Conservation (phyloP, 2,888 invertebrate genomes). For the Cordylochernes scorpioides region DNA sequence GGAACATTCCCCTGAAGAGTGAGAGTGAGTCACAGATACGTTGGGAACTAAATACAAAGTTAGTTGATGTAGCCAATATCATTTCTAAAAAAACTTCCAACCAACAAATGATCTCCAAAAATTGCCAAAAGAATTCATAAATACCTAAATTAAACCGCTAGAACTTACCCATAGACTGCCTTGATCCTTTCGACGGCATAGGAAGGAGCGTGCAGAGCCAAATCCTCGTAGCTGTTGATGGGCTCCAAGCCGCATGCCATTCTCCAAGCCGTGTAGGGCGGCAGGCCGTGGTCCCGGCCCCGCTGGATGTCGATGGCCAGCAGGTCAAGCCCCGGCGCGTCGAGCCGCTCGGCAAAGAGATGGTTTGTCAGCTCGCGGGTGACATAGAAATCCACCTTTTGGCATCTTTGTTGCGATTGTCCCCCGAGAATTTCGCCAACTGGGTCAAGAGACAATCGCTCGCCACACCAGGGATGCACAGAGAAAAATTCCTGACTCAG, state of each 20-base stretch:
- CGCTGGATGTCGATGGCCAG: constrained; percentile 16
- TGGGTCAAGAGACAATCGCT: constrained; percentile 59
- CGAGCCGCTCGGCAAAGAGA: constrained; percentile 15
- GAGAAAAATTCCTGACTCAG: constrained; percentile 21
- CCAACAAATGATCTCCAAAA: no score
- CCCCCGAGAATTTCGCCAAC: constrained; percentile 74
- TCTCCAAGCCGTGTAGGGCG: constrained; percentile 19
- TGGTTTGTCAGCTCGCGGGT: constrained; percentile 31
- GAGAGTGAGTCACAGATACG: no score
- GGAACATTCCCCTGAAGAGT: no score
- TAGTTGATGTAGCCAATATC: no score
- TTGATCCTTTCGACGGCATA: constrained; percentile 14
- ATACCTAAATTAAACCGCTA: no score
- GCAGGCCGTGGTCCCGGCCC: no score
- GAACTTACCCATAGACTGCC: constrained; percentile 15
- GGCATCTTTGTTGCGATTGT: constrained; percentile 68
- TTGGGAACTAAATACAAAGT: no score
- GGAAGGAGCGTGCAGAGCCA: constrained; percentile 14
- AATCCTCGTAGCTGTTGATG: constrained; percentile 15
- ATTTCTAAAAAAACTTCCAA: no score
- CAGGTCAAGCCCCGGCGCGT: constrained; percentile 16
- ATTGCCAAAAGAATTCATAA: no score
- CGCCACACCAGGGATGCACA: constrained; percentile 47
- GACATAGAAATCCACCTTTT: constrained; percentile 77
- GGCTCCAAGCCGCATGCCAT: constrained; percentile 18